These are phyloP conservation scores for Drepana falcataria DNA, from an alignment of 2,888 invertebrate species.

Conservation along the genomic window DNA sequence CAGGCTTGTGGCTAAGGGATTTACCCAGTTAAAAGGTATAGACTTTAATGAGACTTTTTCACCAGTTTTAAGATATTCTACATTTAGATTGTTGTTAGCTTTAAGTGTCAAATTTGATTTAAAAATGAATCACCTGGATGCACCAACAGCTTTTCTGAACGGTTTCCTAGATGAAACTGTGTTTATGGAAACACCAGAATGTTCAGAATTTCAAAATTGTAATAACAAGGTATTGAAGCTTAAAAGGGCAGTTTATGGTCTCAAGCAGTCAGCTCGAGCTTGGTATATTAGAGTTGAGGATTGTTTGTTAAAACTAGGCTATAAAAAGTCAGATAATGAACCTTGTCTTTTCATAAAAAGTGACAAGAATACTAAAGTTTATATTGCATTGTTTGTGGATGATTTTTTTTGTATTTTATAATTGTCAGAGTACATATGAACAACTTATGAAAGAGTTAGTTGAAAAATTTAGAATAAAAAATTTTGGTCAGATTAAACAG, in stretches of 20 bases:
- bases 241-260: not conserved
- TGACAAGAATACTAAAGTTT: constrained; percentile 6
- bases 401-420: constrained; percentile 13
- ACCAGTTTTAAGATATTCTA: constrained; percentile 11
- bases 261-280: too few relatives aligned
- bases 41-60: constrained; percentile 11
- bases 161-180: constrained; percentile 9
- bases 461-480: constrained; percentile 15
- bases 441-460: constrained; percentile 6
- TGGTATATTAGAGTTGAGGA: not conserved
- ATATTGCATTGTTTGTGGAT: constrained; percentile 14
- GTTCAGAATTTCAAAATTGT: constrained; percentile 2
- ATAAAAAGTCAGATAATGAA: constrained; percentile 10
- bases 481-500: constrained; percentile 14
- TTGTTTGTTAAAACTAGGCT: not conserved
- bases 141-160: constrained; percentile 13
- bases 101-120: constrained; percentile 7
- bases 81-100: constrained; percentile 13
- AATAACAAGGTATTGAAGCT: constrained; percentile 11
- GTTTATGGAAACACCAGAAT: constrained; percentile 10
- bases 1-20: constrained; percentile 11
- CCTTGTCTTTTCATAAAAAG: constrained; percentile 14
- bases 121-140: constrained; percentile 11
- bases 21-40: constrained; percentile 8
- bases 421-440: constrained; percentile 6